These are phyloP conservation scores for Calephelis nemesis DNA, from an alignment of 1,140 invertebrate genomes.

Conservation along the genomic window DNA sequence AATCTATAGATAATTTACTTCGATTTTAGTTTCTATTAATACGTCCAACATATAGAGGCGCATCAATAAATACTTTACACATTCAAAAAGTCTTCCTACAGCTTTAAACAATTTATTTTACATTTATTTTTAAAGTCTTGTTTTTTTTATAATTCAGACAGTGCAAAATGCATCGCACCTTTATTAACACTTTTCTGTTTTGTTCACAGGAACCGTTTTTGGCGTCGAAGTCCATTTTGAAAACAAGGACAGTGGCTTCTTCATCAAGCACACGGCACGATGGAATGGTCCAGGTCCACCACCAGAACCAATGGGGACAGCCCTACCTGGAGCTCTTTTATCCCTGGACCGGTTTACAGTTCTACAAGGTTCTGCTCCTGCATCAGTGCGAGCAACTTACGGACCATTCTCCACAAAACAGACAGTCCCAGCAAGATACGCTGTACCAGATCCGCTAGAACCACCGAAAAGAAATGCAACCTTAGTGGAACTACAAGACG, in stretches of 20 bases:
- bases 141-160: too few species aligned
- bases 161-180: background rate
- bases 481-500: conserved; percentile 82
- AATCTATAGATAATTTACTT: too few species aligned
- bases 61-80: too few species aligned
- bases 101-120: too few species aligned
- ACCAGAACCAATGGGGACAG: conserved; percentile 68
- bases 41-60: too few species aligned
- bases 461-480: conserved; percentile 68
- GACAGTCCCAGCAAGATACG: conserved; percentile 93
- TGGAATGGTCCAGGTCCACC: conserved; percentile 76
- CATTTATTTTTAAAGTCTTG: too few species aligned
- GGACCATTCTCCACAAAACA: conserved; percentile 96
- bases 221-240: conserved; percentile 92
- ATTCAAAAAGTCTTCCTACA: too few species aligned
- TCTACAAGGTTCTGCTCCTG: conserved; percentile 91
- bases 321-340: conserved; percentile 80
- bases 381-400: conserved; percentile 92
- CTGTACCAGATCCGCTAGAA: conserved; percentile 88
- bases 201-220: conserved; percentile 63
- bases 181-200: conserved; percentile 35
- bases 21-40: too few species aligned
- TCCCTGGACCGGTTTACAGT: conserved; percentile 92
- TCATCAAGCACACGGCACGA: conserved; percentile 87
- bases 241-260: conserved; percentile 93